Base-by-base conservation (phyloP, 2,797 vertebrate species). In the Lacerta bilineata region DNA sequence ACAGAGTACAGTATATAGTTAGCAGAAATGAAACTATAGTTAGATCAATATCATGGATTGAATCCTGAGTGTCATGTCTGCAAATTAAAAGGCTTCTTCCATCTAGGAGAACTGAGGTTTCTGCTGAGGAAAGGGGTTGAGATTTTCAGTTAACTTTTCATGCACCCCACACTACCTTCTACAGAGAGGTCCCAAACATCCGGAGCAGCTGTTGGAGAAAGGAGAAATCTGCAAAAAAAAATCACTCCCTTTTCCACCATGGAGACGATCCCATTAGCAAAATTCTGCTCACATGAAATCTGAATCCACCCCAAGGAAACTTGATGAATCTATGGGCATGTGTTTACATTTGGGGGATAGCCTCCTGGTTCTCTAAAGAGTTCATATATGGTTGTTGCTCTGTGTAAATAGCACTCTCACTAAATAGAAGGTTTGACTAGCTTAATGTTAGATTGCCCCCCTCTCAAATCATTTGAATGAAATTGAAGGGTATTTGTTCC, bases 1-100 rank as follows among this genome's bases (percentile, higher is more conserved):
- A 72, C 78, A 64, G 9, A 33, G 20, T 1, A 0, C 2, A 33
- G 20, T 1, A 0, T 2, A 33, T 78, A 29, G 13, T 59, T 20
- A 85, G 55, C 9, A 1, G 13, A 43, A 0, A 33, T 80, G 23
- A 74, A 80, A 72, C 18, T 2, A 85, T 61, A 61, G 9, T 68
- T 55, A 50, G 50, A n/a, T 81, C 61, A 64, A 64, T 18, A 18
- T 23, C 27, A 43, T n/a, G 18, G 9, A 17, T 77, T 64, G 59
- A 41, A 84, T 84, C 71, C 27, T n/a, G 39, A 41, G 17, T 84
- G 25, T 39, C 55, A 11, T 55, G 36, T 43, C 39, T 76, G 74
- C 39, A 43, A 76, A 25, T 27, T 9, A 41, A 76, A 76, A 74
- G 33, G 5, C 17, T 74, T 33, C 71, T 74, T 74, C 71, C 33